Evolutionary conservation across 2,797 vertebrate species (phyloP).

Genomic region (Hydrocynus forskahlii): DNA sequence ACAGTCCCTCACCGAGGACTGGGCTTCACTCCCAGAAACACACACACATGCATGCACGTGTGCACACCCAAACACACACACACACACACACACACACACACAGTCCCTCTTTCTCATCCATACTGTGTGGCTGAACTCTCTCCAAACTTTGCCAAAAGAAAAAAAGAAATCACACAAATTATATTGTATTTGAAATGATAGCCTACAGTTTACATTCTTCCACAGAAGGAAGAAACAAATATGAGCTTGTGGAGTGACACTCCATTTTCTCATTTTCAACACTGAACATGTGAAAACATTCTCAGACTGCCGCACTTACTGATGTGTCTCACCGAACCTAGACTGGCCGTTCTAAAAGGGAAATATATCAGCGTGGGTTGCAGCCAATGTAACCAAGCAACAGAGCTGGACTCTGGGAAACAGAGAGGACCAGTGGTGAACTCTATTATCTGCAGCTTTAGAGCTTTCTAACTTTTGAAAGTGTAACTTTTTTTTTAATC

Average conservation of each 20-base stretch:
- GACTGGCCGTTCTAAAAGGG: constrained; percentile 3
- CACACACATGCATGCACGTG: constrained; percentile 25
- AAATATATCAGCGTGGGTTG: constrained; percentile 8
- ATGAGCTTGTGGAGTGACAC: constrained; percentile 52
- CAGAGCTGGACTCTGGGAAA: constrained; percentile 35
- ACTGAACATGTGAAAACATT: constrained; percentile 41
- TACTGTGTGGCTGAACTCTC: constrained; percentile 35
- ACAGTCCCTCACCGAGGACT: constrained; percentile 51
- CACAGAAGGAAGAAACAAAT: constrained; percentile 49
- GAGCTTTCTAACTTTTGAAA: no score
- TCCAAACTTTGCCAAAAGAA: constrained; percentile 24
- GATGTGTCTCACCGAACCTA: constrained; percentile 15
- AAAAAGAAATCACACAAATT: constrained; percentile 36
- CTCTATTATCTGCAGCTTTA: not conserved
- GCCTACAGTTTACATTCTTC: constrained; percentile 52
- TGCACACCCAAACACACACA: no score
- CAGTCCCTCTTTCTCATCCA: constrained; percentile 28
- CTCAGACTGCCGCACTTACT: constrained; percentile 9
- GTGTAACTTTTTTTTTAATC: no score
- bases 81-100: constrained; percentile 44
- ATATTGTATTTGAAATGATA: constrained; percentile 41
- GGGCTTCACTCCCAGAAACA: constrained; percentile 43
- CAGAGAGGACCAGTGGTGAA: not conserved
- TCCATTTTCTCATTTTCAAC: constrained; percentile 43
- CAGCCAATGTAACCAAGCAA: constrained; percentile 13